Percentiles rank a stretch among this genome's conserved stretches.
Conservation (phyloP, 2,797 vertebrate genomes). For the Hipposideros larvatus region DNA sequence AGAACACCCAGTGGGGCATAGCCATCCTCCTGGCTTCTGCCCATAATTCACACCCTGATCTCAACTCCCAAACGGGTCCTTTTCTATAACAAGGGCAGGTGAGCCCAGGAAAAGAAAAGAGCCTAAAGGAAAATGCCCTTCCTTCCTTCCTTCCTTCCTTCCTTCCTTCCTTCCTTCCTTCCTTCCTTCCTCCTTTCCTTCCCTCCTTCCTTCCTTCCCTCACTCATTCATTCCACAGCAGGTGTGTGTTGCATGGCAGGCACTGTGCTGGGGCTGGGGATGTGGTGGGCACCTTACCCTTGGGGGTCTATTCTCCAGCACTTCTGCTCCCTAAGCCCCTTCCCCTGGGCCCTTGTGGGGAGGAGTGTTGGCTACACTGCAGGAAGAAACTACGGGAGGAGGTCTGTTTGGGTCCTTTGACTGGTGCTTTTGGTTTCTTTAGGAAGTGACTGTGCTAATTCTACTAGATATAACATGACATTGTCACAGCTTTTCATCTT, state of each 20-base stretch:
- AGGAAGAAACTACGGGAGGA: background rate
- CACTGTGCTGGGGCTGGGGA: background rate
- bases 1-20: accelerated
- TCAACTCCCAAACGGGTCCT: background rate
- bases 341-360: background rate
- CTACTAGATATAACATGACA: background rate
- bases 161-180: too few relatives aligned
- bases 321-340: background rate
- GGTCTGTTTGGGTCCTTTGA: background rate
- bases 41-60: background rate
- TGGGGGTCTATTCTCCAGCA: accelerated
- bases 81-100: background rate
- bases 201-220: accelerated
- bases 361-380: background rate
- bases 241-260: accelerated
- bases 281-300: background rate
- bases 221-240: background rate
- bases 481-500: background rate
- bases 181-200: accelerated
- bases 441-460: background rate
- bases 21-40: background rate
- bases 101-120: background rate
- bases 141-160: accelerated
- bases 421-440: background rate
- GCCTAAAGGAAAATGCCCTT: background rate